Evolutionary conservation across 1,140 invertebrate genomes (phyloP), one percentile per base, ranked within the genome.

Genomic region (Bombus cullumanus): DNA sequence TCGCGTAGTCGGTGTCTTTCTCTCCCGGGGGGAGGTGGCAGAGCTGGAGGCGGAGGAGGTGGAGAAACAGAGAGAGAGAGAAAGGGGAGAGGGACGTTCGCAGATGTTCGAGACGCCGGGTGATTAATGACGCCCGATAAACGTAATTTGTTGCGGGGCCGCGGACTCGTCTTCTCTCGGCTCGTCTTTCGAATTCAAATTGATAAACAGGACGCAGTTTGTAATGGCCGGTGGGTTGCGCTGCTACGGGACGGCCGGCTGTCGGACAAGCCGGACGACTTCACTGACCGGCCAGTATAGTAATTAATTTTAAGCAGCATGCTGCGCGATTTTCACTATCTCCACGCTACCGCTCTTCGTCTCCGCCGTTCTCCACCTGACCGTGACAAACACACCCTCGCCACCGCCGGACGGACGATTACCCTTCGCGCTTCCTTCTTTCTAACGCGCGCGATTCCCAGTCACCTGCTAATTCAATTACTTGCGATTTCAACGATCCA

Each of bases 281-380:
- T 94, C 91, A 93, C 92, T 92, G 92, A 91, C 76, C 87, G 87
- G 91, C 86, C 91, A 91, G 92, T 91, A 92, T 86, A 91, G 90
- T 93, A 94, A 94, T 95, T 94, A 94, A 94, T 95, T 94, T 92
- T 92, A 92, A 93, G 92, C 94, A 92, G 90, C 92, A 91, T 62
- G 91, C 80, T 79, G 86, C 84, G 87, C 88, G 88, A 90, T 90
- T 91, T 92, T 92, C 87, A 84, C 89, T 86, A 88, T 86, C 81
- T 88, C 85, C 77, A 68, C 12, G 71, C 71, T 12, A 28, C 41
- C 77, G 72, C 73, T 47, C 81, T 62, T 81, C 78, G n/a, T n/a
- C 43, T 62, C 47, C 80, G 9, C 5, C 79, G 37, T 43, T 22
- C 43, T 39, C 83, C 86, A 76, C 62, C 57, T 64, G 83, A 57